These are phyloP conservation scores for Trimorus sp. DNA, from an alignment of 2,888 invertebrate species.

Conservation along the genomic window DNA sequence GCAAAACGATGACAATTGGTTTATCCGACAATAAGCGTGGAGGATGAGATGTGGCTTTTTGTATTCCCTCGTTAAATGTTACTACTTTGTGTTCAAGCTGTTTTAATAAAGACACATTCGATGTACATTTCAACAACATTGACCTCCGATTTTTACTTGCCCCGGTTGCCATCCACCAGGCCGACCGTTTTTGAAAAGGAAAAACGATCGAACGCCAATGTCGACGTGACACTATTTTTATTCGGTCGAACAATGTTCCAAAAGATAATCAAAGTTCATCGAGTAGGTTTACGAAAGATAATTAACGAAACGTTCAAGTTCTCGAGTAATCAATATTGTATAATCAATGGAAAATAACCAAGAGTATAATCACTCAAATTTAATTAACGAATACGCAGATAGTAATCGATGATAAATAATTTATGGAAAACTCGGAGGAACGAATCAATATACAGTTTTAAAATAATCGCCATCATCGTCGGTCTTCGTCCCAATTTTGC, in stretches of 20 bases:
- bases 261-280: neutral
- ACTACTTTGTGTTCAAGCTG: constrained; percentile 22
- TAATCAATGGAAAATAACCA: too few relatives aligned
- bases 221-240: too few relatives aligned
- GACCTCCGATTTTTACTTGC: constrained; percentile 13
- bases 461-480: too few relatives aligned
- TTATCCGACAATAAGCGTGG: constrained; percentile 37
- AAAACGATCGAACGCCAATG: neutral
- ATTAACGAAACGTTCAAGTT: too few relatives aligned
- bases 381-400: neutral
- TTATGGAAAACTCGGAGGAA: too few relatives aligned
- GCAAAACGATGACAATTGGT: constrained; percentile 8
- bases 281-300: too few relatives aligned
- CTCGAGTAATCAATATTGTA: too few relatives aligned
- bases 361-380: too few relatives aligned
- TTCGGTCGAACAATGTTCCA: too few relatives aligned
- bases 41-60: constrained; percentile 29
- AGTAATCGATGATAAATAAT: too few relatives aligned
- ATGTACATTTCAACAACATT: constrained; percentile 13
- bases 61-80: constrained; percentile 26
- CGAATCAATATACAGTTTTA: too few relatives aligned
- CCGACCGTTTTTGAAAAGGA: neutral
- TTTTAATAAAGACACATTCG: constrained; percentile 31
- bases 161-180: neutral
- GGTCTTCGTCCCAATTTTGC: too few relatives aligned